Conservation (phyloP, 2,113 vertebrate genomes). For the Cairina moschata region DNA sequence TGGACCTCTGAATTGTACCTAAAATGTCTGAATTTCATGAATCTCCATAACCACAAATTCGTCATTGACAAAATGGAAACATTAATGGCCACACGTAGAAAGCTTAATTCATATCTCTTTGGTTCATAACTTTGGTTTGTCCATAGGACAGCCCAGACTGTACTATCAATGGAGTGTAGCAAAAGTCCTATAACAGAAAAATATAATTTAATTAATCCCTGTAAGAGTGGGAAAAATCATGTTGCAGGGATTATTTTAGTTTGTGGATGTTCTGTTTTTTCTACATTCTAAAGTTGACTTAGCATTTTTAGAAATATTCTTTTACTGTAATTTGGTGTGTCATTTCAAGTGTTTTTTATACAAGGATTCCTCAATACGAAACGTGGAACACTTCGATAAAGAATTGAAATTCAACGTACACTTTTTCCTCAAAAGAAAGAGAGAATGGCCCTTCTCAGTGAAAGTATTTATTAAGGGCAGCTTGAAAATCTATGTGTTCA, state of each 20-base stretch:
- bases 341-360: neutral
- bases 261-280: neutral
- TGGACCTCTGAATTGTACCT: neutral
- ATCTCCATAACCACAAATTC: neutral
- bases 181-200: neutral
- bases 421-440: neutral
- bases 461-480: neutral
- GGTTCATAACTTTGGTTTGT: neutral
- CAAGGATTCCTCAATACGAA: neutral
- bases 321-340: neutral
- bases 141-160: neutral
- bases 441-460: neutral
- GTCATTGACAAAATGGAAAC: neutral
- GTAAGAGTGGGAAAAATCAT: neutral
- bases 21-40: neutral
- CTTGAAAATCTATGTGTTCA: neutral
- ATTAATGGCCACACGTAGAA: neutral
- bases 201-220: neutral
- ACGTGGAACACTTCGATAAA: neutral
- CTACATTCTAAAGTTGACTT: neutral
- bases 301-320: neutral
- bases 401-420: neutral
- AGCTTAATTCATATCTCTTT: neutral
- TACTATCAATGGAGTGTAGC: neutral
- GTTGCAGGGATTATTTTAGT: neutral